Conservation (phyloP, 2,888 invertebrate genomes). For the Celastrina argiolus region DNA sequence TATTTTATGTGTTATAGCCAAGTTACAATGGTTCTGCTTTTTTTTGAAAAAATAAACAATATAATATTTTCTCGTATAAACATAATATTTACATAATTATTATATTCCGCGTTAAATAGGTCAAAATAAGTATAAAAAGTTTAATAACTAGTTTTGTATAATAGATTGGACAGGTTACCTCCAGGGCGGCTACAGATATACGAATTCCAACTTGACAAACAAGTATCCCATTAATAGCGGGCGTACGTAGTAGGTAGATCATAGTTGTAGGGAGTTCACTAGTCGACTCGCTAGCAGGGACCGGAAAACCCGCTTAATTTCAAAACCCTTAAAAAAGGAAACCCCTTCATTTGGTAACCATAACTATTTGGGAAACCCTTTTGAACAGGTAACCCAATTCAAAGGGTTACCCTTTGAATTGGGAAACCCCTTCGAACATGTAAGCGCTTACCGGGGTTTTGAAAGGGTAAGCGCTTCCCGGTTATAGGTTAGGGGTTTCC, state of each 20-base stretch:
- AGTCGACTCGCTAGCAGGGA: neutral
- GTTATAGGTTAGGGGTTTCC: too few species aligned
- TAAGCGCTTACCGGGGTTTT: too few species aligned
- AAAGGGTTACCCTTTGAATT: too few species aligned
- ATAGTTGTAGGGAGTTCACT: neutral
- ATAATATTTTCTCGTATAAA: neutral
- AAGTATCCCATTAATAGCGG: neutral
- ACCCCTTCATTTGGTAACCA: too few species aligned
- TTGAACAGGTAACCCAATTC: too few species aligned
- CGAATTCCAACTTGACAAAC: neutral
- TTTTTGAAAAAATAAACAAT: neutral
- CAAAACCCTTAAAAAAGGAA: too few species aligned
- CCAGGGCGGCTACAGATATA: neutral
- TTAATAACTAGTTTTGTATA: neutral
- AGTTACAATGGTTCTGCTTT: too few species aligned
- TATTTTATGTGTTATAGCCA: too few species aligned
- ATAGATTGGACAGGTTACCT: neutral
- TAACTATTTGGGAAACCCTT: too few species aligned
- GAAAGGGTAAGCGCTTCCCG: too few species aligned
- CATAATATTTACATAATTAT: neutral
- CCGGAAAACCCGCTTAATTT: too few species aligned
- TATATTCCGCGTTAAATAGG: neutral
- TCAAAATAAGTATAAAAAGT: neutral
- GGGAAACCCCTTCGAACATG: too few species aligned
- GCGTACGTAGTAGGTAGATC: neutral